phyloP scores from a whole-genome alignment of 2,113 vertebrate species.

The Gallinago media region DNA sequence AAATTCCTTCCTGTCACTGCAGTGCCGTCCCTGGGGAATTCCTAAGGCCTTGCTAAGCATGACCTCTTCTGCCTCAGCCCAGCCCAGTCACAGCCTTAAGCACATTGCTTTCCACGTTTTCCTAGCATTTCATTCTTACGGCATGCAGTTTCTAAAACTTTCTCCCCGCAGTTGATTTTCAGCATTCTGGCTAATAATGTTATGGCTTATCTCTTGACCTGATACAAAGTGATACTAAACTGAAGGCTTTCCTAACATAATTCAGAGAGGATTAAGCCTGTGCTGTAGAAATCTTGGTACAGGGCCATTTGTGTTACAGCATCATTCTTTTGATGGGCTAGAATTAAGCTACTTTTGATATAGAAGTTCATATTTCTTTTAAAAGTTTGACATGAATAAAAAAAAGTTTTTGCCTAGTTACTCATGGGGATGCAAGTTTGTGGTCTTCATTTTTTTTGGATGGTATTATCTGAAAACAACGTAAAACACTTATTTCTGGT shows the following conservation, averaged over 20 bases:
- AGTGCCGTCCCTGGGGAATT: conserved; percentile 15
- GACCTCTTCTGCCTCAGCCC: neutral
- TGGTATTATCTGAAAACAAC: conserved; percentile 8
- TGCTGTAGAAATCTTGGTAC: neutral
- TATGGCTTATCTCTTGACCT: neutral
- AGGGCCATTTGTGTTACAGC: neutral
- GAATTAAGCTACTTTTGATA: neutral
- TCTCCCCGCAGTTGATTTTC: neutral
- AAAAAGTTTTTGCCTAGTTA: neutral
- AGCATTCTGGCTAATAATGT: neutral
- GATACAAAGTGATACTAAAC: neutral
- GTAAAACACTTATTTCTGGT: conserved; percentile 38
- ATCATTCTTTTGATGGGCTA: neutral
- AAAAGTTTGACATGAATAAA: neutral
- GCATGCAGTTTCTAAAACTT: neutral
- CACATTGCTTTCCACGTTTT: neutral
- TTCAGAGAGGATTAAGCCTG: neutral
- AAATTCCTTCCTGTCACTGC: conserved; percentile 10
- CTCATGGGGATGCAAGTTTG: neutral
- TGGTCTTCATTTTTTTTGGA: neutral
- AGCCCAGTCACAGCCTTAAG: neutral
- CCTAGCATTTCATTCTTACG: neutral
- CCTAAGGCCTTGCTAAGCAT: conserved; percentile 20
- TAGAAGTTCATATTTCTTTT: neutral
- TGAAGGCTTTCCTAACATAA: neutral